Conservation (phyloP, 2,888 invertebrate species). For the Sinelater perroti region DNA sequence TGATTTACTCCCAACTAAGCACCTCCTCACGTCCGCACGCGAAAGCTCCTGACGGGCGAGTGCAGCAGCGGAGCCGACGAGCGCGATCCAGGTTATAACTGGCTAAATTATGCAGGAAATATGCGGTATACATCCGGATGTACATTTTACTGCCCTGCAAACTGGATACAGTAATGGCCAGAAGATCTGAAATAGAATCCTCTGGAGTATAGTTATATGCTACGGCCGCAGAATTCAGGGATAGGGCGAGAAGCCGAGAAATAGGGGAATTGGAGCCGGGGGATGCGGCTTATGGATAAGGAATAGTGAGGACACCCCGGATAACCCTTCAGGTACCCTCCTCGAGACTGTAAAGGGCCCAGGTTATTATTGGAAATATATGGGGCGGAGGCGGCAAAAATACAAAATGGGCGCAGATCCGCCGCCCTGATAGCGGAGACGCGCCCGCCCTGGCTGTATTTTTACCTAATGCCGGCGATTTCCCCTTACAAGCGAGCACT, state of each 20-base stretch:
- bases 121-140: constrained; percentile 26
- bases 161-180: constrained; percentile 35
- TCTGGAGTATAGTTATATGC: constrained; percentile 36
- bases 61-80: not conserved
- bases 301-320: constrained; percentile 38
- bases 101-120: constrained; percentile 23
- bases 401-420: constrained; percentile 21
- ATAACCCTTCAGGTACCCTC: constrained; percentile 40
- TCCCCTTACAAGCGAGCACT: no score
- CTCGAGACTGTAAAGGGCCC: constrained; percentile 33
- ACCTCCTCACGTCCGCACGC: not conserved
- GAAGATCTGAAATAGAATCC: constrained; percentile 39
- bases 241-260: constrained; percentile 31
- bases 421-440: constrained; percentile 2
- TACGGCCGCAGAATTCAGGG: constrained; percentile 38
- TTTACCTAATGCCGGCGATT: constrained; percentile 4
- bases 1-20: not conserved
- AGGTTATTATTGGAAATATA: constrained; percentile 38
- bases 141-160: constrained; percentile 33
- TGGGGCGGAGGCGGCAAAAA: constrained; percentile 28
- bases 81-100: constrained; percentile 16
- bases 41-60: not conserved
- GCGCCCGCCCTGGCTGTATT: constrained; percentile 1
- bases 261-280: constrained; percentile 37
- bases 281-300: constrained; percentile 39